Evolutionary conservation across 2,113 vertebrate genomes (phyloP).

Genomic region (Aspidoscelis tigris): DNA sequence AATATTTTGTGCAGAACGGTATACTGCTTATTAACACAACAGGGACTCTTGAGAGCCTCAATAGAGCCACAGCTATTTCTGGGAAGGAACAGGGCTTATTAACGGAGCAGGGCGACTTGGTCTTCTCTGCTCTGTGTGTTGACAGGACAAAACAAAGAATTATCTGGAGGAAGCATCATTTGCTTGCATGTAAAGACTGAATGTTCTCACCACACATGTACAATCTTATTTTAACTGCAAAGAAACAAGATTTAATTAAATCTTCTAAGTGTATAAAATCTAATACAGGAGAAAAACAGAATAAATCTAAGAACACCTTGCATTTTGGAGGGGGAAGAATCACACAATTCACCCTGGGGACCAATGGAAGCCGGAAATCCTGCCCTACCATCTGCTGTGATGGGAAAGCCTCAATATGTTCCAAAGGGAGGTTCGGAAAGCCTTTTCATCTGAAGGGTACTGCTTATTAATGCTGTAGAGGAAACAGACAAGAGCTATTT

Average conservation of each 20-base stretch:
- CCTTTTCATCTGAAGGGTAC: neutral
- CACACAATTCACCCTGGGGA: neutral
- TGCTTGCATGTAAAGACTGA: neutral
- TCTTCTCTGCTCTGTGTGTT: neutral
- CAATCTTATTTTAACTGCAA: constrained; percentile 15
- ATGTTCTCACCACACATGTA: neutral
- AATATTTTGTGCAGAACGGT: constrained; percentile 3
- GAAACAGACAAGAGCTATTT: neutral
- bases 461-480: neutral
- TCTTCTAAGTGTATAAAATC: neutral
- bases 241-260: constrained; percentile 23
- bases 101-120: neutral
- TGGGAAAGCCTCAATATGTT: neutral
- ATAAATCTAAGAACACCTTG: neutral
- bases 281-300: neutral
- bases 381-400: neutral
- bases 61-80: neutral
- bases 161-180: neutral
- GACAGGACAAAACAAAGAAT: neutral
- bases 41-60: neutral
- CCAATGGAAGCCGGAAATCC: neutral
- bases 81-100: constrained; percentile 1
- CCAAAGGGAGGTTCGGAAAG: neutral
- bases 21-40: constrained; percentile 18
- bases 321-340: neutral